A percentile compares a stretch with the other conserved stretches of the same genome.
Evolutionary conservation across 2,113 vertebrate genomes (phyloP).

Genomic region (Diadophis punctatus): DNA sequence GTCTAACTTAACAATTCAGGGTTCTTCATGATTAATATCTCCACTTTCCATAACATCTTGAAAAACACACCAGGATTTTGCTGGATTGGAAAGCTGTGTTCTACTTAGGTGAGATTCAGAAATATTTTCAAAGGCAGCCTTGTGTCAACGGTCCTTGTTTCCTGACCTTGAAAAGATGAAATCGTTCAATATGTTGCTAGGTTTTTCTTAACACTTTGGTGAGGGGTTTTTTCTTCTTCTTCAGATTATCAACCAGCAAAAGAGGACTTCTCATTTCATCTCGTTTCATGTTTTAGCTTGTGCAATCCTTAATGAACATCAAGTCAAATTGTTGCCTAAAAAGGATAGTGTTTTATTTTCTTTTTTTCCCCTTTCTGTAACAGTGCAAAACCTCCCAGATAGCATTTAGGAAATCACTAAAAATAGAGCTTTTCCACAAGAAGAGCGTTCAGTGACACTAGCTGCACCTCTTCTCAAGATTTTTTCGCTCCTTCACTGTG

Average conservation of each 20-base stretch:
- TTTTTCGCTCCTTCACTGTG: neutral
- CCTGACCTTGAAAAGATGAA: neutral
- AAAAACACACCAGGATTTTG: neutral
- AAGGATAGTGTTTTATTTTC: neutral
- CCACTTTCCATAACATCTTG: neutral
- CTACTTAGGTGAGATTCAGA: neutral
- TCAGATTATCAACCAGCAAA: neutral
- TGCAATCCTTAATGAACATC: neutral
- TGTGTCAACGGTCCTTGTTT: too few relatives aligned
- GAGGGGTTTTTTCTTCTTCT: too few relatives aligned
- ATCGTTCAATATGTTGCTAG: constrained; percentile 5
- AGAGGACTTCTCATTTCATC: neutral
- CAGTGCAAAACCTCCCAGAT: neutral
- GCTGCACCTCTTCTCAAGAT: neutral
- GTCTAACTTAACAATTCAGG: neutral
- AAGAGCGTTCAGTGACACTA: neutral
- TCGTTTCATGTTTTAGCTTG: neutral
- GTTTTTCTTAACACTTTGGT: neutral
- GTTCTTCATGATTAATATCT: neutral
- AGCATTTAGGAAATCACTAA: neutral
- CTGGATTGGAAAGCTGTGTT: neutral
- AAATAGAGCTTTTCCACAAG: neutral
- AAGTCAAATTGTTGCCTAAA: neutral
- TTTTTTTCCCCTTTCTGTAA: neutral
- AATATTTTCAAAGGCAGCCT: neutral